These are phyloP conservation scores for Crypturellus undulatus DNA, from an alignment of 2,113 vertebrate species.

Conservation along the genomic window DNA sequence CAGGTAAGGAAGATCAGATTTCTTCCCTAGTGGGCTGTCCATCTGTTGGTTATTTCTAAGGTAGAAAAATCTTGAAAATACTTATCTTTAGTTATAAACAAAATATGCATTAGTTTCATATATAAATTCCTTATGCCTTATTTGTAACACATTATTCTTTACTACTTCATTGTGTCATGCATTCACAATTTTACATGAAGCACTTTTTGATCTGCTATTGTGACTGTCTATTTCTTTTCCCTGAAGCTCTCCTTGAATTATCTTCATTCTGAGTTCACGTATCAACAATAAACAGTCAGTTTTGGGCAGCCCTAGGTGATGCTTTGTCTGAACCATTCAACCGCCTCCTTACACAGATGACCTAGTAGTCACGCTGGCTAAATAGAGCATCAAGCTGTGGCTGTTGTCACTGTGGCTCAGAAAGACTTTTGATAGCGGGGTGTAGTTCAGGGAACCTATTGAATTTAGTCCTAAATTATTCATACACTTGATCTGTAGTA, in stretches of 20 bases:
- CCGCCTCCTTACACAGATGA: neutral
- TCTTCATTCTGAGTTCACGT: neutral
- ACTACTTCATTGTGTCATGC: neutral
- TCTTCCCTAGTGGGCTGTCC: neutral
- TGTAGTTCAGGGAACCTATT: slow-evolving; percentile 8
- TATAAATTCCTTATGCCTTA: neutral
- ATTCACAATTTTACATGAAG: neutral
- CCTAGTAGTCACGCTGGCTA: slow-evolving; percentile 33
- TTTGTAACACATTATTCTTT: neutral
- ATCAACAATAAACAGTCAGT: neutral
- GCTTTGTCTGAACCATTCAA: slow-evolving; percentile 27
- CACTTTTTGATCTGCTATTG: slow-evolving; percentile 4
- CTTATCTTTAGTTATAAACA: neutral
- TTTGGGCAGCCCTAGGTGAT: slow-evolving; percentile 26
- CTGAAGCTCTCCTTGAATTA: neutral
- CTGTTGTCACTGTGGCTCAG: neutral
- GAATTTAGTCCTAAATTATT: slow-evolving; percentile 26
- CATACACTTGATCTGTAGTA: neutral
- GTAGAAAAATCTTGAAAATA: neutral
- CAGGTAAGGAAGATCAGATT: neutral
- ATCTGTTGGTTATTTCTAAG: neutral
- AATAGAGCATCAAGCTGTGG: slow-evolving; percentile 29
- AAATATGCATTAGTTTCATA: neutral
- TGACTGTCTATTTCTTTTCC: neutral
- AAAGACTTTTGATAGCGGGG: slow-evolving; percentile 15